These are phyloP conservation scores for Congeria kusceri DNA, from an alignment of 2,888 invertebrate genomes.

Conservation along the genomic window DNA sequence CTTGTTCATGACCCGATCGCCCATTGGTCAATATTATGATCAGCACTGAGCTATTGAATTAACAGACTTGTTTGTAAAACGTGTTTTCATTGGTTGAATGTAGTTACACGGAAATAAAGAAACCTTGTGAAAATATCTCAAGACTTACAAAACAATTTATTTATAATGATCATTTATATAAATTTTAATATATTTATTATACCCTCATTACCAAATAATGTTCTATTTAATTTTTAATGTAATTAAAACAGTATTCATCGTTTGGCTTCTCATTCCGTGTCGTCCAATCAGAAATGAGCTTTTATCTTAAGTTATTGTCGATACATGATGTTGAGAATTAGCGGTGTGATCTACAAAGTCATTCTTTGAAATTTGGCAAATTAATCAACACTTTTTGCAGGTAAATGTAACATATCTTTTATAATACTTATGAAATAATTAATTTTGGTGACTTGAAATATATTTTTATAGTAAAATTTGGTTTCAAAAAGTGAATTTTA, in stretches of 20 bases:
- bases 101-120: no score
- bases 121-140: no score
- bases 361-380: constrained; percentile 79
- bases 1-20: constrained; percentile 58
- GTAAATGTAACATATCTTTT: constrained; percentile 59
- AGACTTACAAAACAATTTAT: no score
- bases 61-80: constrained; percentile 34
- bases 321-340: constrained; percentile 84
- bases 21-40: constrained; percentile 60
- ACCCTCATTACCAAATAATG: no score
- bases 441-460: constrained; percentile 33
- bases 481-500: constrained; percentile 58
- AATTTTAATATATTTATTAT: no score
- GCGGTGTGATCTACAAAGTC: constrained; percentile 83
- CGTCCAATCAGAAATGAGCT: constrained; percentile 68
- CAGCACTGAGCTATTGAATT: constrained; percentile 62
- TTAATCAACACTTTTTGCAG: constrained; percentile 70
- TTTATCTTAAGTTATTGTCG: constrained; percentile 62
- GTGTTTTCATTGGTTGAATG: constrained; percentile 49
- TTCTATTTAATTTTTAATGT: no score
- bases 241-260: no score
- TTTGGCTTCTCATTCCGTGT: neutral
- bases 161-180: no score
- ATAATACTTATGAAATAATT: constrained; percentile 21
- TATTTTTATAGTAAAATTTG: constrained; percentile 53